These are phyloP conservation scores for Notiomystis cincta DNA, from an alignment of 2,113 vertebrate species.

Conservation along the genomic window DNA sequence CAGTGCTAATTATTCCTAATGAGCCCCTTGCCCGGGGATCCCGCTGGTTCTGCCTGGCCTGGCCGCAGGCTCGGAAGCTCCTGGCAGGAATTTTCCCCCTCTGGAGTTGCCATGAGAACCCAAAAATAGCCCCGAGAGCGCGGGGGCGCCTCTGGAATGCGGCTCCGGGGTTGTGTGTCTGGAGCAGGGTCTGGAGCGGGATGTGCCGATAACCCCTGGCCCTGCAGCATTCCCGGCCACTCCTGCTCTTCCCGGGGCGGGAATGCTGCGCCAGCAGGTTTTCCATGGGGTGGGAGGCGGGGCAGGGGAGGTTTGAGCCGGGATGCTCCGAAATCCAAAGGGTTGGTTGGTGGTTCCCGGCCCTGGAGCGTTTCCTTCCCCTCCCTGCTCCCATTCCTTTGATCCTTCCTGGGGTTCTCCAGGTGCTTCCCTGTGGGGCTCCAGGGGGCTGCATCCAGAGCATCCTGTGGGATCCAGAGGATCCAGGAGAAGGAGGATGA, in stretches of 20 bases:
- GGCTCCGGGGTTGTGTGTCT: neutral
- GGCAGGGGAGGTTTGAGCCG: neutral
- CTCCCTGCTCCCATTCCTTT: neutral
- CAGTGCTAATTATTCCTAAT: neutral
- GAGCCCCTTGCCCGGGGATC: neutral
- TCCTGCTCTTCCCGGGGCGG: neutral
- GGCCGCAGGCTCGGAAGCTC: neutral
- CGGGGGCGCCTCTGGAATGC: neutral
- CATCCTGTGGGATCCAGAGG: neutral
- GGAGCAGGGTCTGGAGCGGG: neutral
- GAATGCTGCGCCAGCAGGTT: neutral
- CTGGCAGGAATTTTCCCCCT: neutral
- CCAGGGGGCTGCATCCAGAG: neutral
- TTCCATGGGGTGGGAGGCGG: neutral
- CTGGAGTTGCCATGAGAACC: neutral
- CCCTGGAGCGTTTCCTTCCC: neutral
- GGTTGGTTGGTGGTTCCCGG: neutral
- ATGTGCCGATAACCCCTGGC: neutral
- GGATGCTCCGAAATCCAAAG: neutral
- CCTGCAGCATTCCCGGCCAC: neutral
- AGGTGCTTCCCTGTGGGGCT: neutral
- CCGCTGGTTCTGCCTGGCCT: neutral
- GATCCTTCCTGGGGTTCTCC: neutral
- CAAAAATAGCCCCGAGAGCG: neutral
- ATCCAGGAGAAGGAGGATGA: neutral